Evolutionary conservation across 2,888 invertebrate species (phyloP), one percentile per base, ranked within the genome.

Genomic region (Phaonia tiefii): DNA sequence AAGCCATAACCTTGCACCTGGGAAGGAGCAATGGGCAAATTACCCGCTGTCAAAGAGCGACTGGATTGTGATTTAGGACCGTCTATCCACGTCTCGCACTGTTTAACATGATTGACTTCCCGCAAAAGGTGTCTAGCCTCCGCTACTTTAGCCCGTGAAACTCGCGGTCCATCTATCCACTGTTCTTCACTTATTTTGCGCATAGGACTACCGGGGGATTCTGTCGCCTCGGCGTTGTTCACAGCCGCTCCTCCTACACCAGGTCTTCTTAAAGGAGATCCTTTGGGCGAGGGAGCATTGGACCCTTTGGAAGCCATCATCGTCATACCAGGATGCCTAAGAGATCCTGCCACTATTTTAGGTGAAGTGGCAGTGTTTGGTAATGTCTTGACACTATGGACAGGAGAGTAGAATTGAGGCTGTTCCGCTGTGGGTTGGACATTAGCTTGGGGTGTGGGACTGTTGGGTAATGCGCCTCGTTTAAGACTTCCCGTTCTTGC

Each of bases 161-260:
- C 96, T 87, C 97, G 93, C 0, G 98, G 98, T 0, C 98, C 98
- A 91, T 99, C 98, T 82, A 98, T 96, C 98, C 98, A 99, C 88
- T 97, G 97, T 88, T 98, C 98, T 87, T 97, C 97, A 84, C 95
- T 96, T 20, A 92, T 89, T 83, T 90, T 88, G 3, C 90, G 86
- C 86, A 89, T 87, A 10, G 89, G 87, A 51, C 90, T 89, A 15
- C 91, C 91, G 0, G 92, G 90, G 67, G 91, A 91, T 0, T 86
- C 88, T 0, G 78, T 83, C 0, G 86, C 84, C 26, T 80, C 78
- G 0, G 63, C 51, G 26, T 79, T 72, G 22, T 56, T 37, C 10
- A 51, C 60, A 0, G 79, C 69, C 2, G 75, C 79, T 4, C 85
- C 83, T 5, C 85, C 82, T 17, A 85, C 86, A 17, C 87, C 87